A percentile compares a stretch with the other conserved stretches of the same genome.
These are phyloP conservation scores for Drosophila lutescens DNA, from an alignment of 2,888 invertebrate genomes.

Conservation along the genomic window DNA sequence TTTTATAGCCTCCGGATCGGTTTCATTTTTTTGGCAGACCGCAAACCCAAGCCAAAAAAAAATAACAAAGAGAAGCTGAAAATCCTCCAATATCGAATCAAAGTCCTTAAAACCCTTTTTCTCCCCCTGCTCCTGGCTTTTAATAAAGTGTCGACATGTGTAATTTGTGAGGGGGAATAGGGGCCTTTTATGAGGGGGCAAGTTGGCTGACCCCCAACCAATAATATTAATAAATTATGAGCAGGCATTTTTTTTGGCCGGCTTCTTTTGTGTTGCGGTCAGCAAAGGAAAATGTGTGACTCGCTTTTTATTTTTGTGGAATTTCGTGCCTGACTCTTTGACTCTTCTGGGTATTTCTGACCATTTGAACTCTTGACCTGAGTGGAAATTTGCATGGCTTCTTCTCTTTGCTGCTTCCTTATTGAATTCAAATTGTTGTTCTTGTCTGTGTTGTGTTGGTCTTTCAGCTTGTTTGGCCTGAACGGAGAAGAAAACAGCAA, in stretches of 20 bases:
- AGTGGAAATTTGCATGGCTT: slow-evolving; percentile 8
- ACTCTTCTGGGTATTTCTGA: slow-evolving; percentile 28
- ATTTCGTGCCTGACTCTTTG: slow-evolving; percentile 21
- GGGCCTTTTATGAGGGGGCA: slow-evolving; percentile 29
- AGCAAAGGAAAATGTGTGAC: slow-evolving; percentile 41
- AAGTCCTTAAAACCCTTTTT: slow-evolving; percentile 51
- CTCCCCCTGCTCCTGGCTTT: slow-evolving; percentile 44
- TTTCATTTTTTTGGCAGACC: slow-evolving; percentile 60
- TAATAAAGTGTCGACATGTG: slow-evolving; percentile 82
- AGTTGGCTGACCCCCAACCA: slow-evolving; percentile 39
- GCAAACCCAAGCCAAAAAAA: slow-evolving; percentile 51
- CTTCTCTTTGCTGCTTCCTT: slow-evolving; percentile 36
- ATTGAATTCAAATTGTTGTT: slow-evolving; percentile 70
- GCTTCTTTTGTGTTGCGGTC: slow-evolving; percentile 30
- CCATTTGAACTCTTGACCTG: slow-evolving; percentile 46
- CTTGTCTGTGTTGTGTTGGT: slow-evolving; percentile 53
- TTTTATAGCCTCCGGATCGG: slow-evolving; percentile 75
- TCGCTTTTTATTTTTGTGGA: slow-evolving; percentile 1
- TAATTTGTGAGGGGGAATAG: slow-evolving; percentile 70
- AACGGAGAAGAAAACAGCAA: slow-evolving; percentile 42
- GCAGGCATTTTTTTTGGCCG: slow-evolving; percentile 37
- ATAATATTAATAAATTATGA: slow-evolving; percentile 78
- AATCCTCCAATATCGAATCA: slow-evolving; percentile 57
- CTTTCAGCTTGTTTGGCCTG: slow-evolving; percentile 40
- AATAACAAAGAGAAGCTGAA: slow-evolving; percentile 46